These are phyloP conservation scores for Oligia strigilis DNA, from an alignment of 2,888 invertebrate species.

Conservation along the genomic window DNA sequence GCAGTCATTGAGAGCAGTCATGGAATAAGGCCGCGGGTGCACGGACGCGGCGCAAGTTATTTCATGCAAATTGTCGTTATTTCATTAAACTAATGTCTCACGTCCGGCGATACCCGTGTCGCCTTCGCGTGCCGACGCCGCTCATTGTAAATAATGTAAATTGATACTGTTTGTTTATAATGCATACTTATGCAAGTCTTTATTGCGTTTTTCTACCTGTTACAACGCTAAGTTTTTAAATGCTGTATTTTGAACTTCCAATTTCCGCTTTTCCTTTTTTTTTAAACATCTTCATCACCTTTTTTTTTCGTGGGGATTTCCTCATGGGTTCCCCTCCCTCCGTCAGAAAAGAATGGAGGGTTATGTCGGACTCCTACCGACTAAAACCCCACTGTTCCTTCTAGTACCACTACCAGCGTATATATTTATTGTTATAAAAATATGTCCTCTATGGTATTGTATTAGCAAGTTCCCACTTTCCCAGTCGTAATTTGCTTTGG, in stretches of 20 bases:
- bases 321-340: no score
- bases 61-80: slow-evolving; percentile 83
- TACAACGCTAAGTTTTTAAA: slow-evolving; percentile 24
- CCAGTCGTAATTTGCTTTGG: slow-evolving; percentile 10
- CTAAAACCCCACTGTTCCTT: no score
- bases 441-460: neutral
- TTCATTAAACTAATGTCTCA: slow-evolving; percentile 85
- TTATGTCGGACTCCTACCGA: no score
- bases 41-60: slow-evolving; percentile 60
- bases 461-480: neutral
- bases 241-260: neutral
- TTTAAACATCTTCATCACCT: neutral
- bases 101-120: slow-evolving; percentile 81
- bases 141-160: slow-evolving; percentile 67
- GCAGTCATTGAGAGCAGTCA: slow-evolving; percentile 83
- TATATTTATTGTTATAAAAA: neutral
- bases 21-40: slow-evolving; percentile 66
- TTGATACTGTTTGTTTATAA: slow-evolving; percentile 55
- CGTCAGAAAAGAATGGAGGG: no score
- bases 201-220: slow-evolving; percentile 48
- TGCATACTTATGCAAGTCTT: slow-evolving; percentile 45
- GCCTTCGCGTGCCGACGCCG: slow-evolving; percentile 75
- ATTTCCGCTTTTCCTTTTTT: slow-evolving; percentile 14
- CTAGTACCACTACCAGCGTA: no score
- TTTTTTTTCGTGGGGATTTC: no score